Percentiles rank a stretch among this genome's conserved stretches.
Conservation (phyloP, 1,140 invertebrate species). For the Scaptomyza montana region DNA sequence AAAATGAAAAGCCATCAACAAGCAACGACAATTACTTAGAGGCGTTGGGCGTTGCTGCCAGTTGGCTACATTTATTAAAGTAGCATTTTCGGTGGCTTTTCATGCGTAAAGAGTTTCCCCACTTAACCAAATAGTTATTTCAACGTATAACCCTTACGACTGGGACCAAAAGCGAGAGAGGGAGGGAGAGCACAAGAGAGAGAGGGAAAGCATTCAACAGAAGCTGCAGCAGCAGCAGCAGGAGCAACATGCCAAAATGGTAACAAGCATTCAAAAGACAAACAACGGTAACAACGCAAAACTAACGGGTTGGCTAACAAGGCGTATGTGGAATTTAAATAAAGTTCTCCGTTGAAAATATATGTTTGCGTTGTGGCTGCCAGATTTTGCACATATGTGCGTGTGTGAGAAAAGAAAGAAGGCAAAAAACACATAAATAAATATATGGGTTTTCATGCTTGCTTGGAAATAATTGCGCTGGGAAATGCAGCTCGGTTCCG, state of each 20-base stretch:
- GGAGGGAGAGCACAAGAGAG: no score
- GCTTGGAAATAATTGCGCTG: neutral
- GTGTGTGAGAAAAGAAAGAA: neutral
- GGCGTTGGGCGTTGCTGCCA: neutral
- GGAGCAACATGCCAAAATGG: neutral
- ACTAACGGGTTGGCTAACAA: constrained; percentile 24
- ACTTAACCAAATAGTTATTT: constrained; percentile 32
- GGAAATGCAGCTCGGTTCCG: no score
- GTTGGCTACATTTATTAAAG: constrained; percentile 21
- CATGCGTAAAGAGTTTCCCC: constrained; percentile 15
- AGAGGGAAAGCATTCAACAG: no score
- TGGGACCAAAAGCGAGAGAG: neutral
- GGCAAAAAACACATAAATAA: no score
- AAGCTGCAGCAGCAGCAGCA: no score
- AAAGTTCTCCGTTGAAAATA: constrained; percentile 15
- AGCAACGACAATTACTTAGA: constrained; percentile 32
- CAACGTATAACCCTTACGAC: neutral
- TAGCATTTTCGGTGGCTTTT: constrained; percentile 13
- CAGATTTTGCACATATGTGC: constrained; percentile 22
- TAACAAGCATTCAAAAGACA: neutral
- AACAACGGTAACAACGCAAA: neutral
- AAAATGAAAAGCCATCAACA: neutral
- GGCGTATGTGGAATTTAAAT: constrained; percentile 48
- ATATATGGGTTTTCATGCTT: neutral
- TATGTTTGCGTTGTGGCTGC: constrained; percentile 31